phyloP scores from a whole-genome alignment of 1,140 invertebrate genomes.

The Oreohelix idahoensis region DNA sequence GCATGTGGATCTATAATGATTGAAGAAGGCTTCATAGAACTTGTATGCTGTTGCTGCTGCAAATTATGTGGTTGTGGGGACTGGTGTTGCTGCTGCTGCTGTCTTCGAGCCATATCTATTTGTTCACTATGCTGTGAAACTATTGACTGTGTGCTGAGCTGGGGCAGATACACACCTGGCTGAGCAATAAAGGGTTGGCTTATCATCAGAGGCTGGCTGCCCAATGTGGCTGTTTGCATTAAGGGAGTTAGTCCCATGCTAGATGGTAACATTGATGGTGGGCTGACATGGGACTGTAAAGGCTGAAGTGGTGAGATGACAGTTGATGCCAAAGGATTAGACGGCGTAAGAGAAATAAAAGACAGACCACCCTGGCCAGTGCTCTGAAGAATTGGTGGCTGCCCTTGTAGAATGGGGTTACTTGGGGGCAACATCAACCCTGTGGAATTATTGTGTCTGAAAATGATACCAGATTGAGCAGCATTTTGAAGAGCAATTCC shows the following conservation, averaged over 20 bases:
- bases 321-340: conserved; percentile 8
- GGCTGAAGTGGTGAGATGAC: conserved; percentile 20
- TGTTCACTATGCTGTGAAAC: not conserved
- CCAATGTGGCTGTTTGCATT: conserved; percentile 16
- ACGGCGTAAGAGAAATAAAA: conserved; percentile 17
- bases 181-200: conserved; percentile 23
- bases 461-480: not conserved
- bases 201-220: conserved; percentile 12
- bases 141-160: not conserved
- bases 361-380: conserved; percentile 11
- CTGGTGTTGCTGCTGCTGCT: not conserved
- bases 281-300: conserved; percentile 1
- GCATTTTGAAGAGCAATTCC: conserved; percentile 16
- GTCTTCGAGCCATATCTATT: not conserved
- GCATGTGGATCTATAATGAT: conserved; percentile 23
- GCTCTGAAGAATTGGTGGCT: conserved; percentile 6
- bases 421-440: conserved; percentile 4
- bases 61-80: not conserved
- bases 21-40: not conserved
- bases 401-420: conserved; percentile 19
- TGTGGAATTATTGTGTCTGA: not conserved
- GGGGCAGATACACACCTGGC: conserved; percentile 18
- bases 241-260: conserved; percentile 17
- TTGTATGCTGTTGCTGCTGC: not conserved
- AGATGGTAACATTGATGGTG: not conserved